These are phyloP conservation scores for Halictus rubicundus DNA, from an alignment of 1,140 invertebrate genomes.

Conservation along the genomic window DNA sequence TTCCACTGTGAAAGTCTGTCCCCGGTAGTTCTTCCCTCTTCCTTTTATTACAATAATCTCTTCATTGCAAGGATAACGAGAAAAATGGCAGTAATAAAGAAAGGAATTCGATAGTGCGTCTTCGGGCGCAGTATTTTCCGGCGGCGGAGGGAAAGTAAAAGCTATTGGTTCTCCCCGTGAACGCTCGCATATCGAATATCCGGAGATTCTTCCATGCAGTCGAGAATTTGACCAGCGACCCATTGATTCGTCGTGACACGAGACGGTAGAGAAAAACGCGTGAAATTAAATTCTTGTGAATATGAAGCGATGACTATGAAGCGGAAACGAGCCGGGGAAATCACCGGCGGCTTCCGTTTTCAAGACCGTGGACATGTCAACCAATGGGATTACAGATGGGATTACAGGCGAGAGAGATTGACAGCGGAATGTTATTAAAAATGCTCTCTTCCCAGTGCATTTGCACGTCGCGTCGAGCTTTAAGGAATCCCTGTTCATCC, in stretches of 20 bases:
- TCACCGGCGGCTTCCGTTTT: background rate
- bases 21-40: background rate
- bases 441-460: background rate
- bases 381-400: background rate
- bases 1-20: background rate
- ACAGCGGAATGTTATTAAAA: constrained; percentile 44
- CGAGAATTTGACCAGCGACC: constrained; percentile 29
- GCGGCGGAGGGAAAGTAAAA: background rate
- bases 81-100: background rate
- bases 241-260: constrained; percentile 36
- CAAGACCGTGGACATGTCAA: background rate
- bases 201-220: background rate
- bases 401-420: constrained; percentile 26
- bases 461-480: background rate
- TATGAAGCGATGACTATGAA: constrained; percentile 32
- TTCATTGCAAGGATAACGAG: background rate
- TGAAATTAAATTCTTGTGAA: constrained; percentile 68
- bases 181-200: background rate
- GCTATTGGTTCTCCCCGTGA: background rate
- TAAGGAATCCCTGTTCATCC: background rate
- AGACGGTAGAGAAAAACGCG: constrained; percentile 34
- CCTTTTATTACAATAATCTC: background rate
- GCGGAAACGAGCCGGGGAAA: background rate
- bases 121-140: background rate
- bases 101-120: background rate